phyloP scores from a whole-genome alignment of 64 coral and sea anemone species.

The Porites australiensis region DNA sequence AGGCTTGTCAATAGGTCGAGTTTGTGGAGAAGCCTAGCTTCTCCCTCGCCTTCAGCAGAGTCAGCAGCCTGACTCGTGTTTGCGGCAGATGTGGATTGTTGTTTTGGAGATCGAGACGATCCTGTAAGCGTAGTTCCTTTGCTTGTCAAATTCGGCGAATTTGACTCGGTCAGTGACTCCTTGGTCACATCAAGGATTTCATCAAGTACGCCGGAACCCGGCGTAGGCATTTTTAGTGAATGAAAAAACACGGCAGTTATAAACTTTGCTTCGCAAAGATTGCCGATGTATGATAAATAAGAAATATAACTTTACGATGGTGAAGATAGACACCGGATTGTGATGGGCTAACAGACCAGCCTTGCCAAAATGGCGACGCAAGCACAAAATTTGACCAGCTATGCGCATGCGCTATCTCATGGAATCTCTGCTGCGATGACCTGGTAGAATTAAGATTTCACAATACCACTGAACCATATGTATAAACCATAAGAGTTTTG shows the following conservation, averaged over 20 bases:
- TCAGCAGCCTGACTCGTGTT: background rate
- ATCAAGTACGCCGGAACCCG: background rate
- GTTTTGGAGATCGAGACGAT: too few species aligned
- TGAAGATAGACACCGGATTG: too few species aligned
- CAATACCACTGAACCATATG: too few species aligned
- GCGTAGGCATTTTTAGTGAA: background rate
- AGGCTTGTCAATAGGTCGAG: background rate
- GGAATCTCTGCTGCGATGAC: too few species aligned
- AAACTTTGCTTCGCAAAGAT: background rate
- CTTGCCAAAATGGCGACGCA: too few species aligned
- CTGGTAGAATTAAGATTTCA: too few species aligned
- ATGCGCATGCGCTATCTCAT: too few species aligned
- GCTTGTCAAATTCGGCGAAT: background rate
- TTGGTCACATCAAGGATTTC: background rate
- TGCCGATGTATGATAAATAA: slow-evolving; percentile 60
- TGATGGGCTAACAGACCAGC: too few species aligned
- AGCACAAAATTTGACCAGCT: too few species aligned
- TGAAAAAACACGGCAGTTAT: background rate
- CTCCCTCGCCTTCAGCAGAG: background rate
- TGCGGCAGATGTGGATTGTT: background rate
- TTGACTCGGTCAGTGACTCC: background rate
- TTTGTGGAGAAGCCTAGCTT: background rate
- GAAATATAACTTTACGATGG: too few species aligned
- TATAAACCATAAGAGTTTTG: too few species aligned
- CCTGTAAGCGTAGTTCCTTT: background rate